Evolutionary conservation across 2,888 invertebrate genomes (phyloP), one percentile per base, ranked within the genome.

Genomic region (Abscondita cerata): DNA sequence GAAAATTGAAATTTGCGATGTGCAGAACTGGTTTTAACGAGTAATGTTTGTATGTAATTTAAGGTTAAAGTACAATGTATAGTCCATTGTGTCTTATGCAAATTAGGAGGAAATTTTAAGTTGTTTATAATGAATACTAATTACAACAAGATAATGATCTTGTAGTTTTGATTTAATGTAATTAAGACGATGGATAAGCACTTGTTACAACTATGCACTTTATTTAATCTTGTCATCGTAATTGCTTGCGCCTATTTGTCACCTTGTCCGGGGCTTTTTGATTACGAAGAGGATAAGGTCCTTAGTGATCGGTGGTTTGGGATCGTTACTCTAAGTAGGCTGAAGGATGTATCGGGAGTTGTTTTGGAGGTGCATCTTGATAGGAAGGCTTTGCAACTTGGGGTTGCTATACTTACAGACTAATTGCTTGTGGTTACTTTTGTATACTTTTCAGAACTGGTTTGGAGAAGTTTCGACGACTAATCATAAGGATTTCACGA

Each of bases 221-320:
- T 25, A 4, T 25, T 25, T 2, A 25, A 25, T 25, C 6, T 25
- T 4, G 25, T 25, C 25, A 6, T 25, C 6, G 2, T 25, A 25
- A 25, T 6, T 6, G 25, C 4, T 25, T 25, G 4, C 4, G 6
- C 6, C 6, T 4, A 25, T 25, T 2, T 25, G 1, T 88, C 88
- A 25, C 25, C 25, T 1, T 88, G 88, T 67, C 87, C 87, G 13
- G 81, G 82, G 62, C 81, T 86, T 36, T 88, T 88, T 75, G 78
- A 77, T 52, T 88, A 87, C 74, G 78, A 78, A 64, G 80, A 82
- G 0, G 80, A 82, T 0, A 81, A 83, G 0, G 77, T 81, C 0
- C 86, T 86, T 69, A 79, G 81, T 0, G 86, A 86, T 34, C 74
- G 84, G 31, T 88, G 87, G 87, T 87, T 86, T 70, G 88, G 87